Base-by-base conservation (phyloP, 2,888 invertebrate species). In the Cheilosia pagana region DNA sequence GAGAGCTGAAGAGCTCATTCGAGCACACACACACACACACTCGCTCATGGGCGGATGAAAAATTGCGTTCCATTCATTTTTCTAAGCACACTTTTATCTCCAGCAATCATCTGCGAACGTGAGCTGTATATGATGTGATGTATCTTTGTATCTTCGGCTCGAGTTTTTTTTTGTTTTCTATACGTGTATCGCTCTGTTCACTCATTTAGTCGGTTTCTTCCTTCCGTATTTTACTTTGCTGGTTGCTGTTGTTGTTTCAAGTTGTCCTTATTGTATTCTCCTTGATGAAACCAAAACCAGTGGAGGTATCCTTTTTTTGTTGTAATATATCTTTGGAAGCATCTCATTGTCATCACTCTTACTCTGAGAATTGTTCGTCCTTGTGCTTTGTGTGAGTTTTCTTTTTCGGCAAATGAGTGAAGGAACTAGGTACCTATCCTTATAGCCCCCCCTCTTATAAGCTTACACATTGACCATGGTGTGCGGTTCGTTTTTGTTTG, bases 61-160 rank as follows among this genome's bases (percentile, higher is more conserved):
- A 79, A 83, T 83, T 83, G 83, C 83, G 83, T 83, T 79, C 79
- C 83, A 83, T 83, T 83, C 83, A 83, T 83, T 83, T 79, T 79
- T 79, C 83, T 83, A 83, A 83, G 83, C 83, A 83, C 83, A 83
- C 78, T 83, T 83, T 83, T 83, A 79, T 83, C 83, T 83, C 39
- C 70, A 79, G 79, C 83, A 83, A 83, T 83, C 83, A 83, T 83
- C 83, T 83, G 74, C 79, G 83, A 83, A 83, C 83, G 83, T 83
- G 83, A 79, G 78, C 68, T 74, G 74, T 78, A 41, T 83, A 62
- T 70, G 74, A 78, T 78, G 78, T 63, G 74, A 78, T 74, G 78
- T 83, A 65, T 75, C 62, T 75, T 57, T 70, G 75, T 75, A 70
- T 70, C 74, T 70, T 45, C 43, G 45, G 28, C 41, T 77, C 57